Evolutionary conservation across 1,140 invertebrate genomes (phyloP), one percentile per base, ranked within the genome.

Genomic region (Schlechtendalia chinensis): DNA sequence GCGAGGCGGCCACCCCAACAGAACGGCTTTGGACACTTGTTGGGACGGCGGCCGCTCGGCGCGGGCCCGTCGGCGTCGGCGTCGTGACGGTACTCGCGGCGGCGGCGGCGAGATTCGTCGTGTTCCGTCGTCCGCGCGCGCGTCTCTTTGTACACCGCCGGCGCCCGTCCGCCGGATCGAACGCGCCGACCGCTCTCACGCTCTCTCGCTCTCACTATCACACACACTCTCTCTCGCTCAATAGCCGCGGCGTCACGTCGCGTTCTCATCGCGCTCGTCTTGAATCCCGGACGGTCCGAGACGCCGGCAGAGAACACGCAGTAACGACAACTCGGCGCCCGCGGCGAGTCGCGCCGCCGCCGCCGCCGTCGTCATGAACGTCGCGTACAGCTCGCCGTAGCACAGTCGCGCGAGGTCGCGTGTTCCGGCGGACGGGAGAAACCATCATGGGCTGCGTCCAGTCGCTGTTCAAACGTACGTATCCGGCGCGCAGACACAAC

Each of bases 401-500:
- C 1, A 3, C 10, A 5, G 5, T 58, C 56, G 6, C 56, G 0
- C 56, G 22, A 4, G 5, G 2, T 19, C 53, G 22, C 56, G 19
- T 2, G 12, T 67, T 67, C 22, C 63, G 29, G 5, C 63, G 16
- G 24, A 45, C 39, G n/a, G n/a, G n/a, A n/a, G n/a, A n/a, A n/a
- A n/a, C n/a, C n/a, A 17, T 54, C 27, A 72, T 72, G 69, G 69
- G 69, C 11, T 72, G 69, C 50, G 69, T 72, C n/a, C 69, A 72
- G 17, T 72, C 69, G 27, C 69, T 72, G 0, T 72, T 72, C 50
- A 72, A 54, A 6, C 17, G 69, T 72, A 72, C 69, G 69, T 72
- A 72, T 72, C 11, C 14, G 5, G 47, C 11, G 47, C 22, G 56
- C n/a, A n/a, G 54, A 14, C 1, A n/a, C n/a, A n/a, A n/a, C n/a